Conservation (phyloP, 2,888 invertebrate genomes). For the Malacosoma neustria region DNA sequence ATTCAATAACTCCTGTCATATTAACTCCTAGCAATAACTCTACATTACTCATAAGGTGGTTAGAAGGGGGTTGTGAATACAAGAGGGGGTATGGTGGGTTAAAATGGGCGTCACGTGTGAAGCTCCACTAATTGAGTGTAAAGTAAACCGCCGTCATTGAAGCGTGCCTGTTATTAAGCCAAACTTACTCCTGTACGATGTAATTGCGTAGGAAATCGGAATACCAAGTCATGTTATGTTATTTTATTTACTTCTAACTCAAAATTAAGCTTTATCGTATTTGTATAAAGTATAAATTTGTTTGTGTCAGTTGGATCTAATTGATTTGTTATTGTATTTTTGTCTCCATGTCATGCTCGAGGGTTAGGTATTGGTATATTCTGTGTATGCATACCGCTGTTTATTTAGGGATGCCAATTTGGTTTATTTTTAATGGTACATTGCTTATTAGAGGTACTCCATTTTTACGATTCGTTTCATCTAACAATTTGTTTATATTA, state of each 20-base stretch:
- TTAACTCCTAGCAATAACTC: neutral
- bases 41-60: conserved; percentile 11
- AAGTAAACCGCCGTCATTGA: conserved; percentile 45
- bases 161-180: conserved; percentile 35
- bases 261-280: neutral
- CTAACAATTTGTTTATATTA: too few species aligned
- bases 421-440: neutral
- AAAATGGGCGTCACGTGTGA: conserved; percentile 28
- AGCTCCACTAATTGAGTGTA: conserved; percentile 49
- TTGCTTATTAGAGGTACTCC: neutral
- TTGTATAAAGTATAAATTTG: neutral
- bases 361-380: neutral
- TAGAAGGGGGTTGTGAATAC: conserved; percentile 5
- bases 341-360: neutral
- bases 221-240: conserved; percentile 6
- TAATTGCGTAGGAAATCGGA: conserved; percentile 24
- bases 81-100: conserved; percentile 5
- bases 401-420: neutral
- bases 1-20: too few species aligned
- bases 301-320: neutral
- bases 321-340: neutral
- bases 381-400: neutral
- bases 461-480: neutral
- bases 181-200: conserved; percentile 29
- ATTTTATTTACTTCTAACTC: neutral